phyloP scores from a whole-genome alignment of 2,888 invertebrate species.

The Sarcophaga caerulescens region DNA sequence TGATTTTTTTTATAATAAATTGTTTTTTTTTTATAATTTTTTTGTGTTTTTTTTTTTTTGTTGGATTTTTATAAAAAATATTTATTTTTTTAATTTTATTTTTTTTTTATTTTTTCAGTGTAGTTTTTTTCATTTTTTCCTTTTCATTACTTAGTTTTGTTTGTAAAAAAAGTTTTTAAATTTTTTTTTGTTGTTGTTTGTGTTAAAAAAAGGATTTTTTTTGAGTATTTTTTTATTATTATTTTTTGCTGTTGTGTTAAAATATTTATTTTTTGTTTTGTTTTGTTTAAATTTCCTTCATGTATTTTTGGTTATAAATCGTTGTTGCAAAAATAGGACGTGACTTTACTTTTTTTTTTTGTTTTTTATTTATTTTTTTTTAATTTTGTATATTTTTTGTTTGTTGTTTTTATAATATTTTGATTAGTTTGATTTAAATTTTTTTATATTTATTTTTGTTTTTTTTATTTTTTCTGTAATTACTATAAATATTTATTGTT shows the following conservation, averaged over 20 bases:
- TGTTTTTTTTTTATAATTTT: constrained; percentile 37
- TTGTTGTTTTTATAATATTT: constrained; percentile 56
- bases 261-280: constrained; percentile 66
- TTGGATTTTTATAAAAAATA: constrained; percentile 62
- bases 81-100: constrained; percentile 29
- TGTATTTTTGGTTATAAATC: constrained; percentile 76
- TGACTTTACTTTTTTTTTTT: constrained; percentile 75
- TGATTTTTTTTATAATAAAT: constrained; percentile 42
- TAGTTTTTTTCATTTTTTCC: constrained; percentile 21
- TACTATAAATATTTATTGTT: constrained; percentile 69
- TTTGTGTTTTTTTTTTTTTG: constrained; percentile 24
- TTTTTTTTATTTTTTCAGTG: constrained; percentile 43
- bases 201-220: constrained; percentile 52
- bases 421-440: constrained; percentile 48
- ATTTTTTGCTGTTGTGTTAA: constrained; percentile 58
- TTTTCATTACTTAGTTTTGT: constrained; percentile 15
- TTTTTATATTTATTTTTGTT: constrained; percentile 23
- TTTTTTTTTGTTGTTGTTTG: constrained; percentile 60
- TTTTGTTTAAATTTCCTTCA: constrained; percentile 68
- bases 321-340: constrained; percentile 82
- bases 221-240: constrained; percentile 57
- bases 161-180: constrained; percentile 65
- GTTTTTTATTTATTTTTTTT: constrained; percentile 70
- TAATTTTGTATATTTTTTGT: constrained; percentile 69
- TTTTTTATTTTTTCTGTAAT: constrained; percentile 44